Base-by-base conservation (phyloP, 2,888 invertebrate species). In the Crossocerus cetratus region DNA sequence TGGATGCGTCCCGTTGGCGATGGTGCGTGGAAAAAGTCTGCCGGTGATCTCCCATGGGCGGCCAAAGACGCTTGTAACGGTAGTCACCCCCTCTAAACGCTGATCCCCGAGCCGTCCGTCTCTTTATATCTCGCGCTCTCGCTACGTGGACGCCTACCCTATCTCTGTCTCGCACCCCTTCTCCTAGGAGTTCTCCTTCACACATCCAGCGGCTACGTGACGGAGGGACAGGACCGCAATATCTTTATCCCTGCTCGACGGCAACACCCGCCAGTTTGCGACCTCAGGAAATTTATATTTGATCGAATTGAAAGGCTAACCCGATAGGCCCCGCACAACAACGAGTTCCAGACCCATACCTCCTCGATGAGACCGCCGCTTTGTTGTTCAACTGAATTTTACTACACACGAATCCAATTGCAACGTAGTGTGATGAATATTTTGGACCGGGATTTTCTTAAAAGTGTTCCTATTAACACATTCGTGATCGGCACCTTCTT, bases 191-290 rank as follows among this genome's bases (percentile, higher is more conserved):
- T 49, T 73, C 67, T 62, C 65, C 45, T 45, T 18, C 63, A 65
- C 68, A 63, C 74, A 70, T 65, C 43, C 67, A n/a, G 22, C 73
- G 75, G 82, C 76, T 81, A 80, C 78, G 84, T 78, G 85, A 80
- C 82, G 83, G 78, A 80, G 79, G 83, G 76, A 84, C 83, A 82
- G 73, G 77, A 78, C 84, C 85, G 84, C 83, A 84, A 84, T 85
- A 84, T 84, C 85, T 83, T 82, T 69, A 85, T 85, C 80, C 82
- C 80, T 73, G 70, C 70, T 65, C 74, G 42, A n/a, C 3, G 43
- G n/a, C n/a, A n/a, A 22, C n/a, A 64, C 23, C 54, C 55, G 63
- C 56, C 60, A 60, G 44, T 65, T 69, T 54, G 60, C 59, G 62
- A 43, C 63, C 66, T 49, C 63, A 58, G 68, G 70, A 81, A 83